Conservation (phyloP, 2,888 invertebrate species). For the Monopis laevigella region DNA sequence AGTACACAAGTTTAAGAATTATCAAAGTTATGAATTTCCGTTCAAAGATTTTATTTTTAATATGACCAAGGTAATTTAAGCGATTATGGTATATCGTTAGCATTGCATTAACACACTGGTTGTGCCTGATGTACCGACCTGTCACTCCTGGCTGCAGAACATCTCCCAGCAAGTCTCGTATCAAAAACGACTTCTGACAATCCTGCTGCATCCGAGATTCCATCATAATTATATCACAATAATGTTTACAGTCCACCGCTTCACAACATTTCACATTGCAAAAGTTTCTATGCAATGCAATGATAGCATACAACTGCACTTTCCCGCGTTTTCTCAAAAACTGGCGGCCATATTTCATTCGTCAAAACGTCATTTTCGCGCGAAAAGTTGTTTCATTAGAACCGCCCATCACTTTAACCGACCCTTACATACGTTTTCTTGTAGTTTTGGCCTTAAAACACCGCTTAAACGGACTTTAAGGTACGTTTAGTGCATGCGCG, state of each 20-base stretch:
- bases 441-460: constrained; percentile 63
- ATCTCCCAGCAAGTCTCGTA: constrained; percentile 85
- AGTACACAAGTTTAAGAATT: no score
- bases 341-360: constrained; percentile 50
- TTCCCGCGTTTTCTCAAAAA: constrained; percentile 48
- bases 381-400: constrained; percentile 58
- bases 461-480: constrained; percentile 65
- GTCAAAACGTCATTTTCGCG: constrained; percentile 47
- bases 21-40: no score
- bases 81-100: no score
- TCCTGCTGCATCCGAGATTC: constrained; percentile 63
- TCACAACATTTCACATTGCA: constrained; percentile 12
- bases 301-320: constrained; percentile 40
- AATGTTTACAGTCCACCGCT: no score
- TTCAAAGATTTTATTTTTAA: no score
- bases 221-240: no score
- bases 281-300: no score
- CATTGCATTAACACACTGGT: no score
- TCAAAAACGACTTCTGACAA: constrained; percentile 82
- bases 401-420: constrained; percentile 39
- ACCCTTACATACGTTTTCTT: constrained; percentile 61
- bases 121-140: constrained; percentile 22
- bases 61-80: no score
- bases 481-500: constrained; percentile 60
- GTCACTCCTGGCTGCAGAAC: constrained; percentile 57